Evolutionary conservation across 2,113 vertebrate genomes (phyloP).

Genomic region (Pseudopipra pipra): DNA sequence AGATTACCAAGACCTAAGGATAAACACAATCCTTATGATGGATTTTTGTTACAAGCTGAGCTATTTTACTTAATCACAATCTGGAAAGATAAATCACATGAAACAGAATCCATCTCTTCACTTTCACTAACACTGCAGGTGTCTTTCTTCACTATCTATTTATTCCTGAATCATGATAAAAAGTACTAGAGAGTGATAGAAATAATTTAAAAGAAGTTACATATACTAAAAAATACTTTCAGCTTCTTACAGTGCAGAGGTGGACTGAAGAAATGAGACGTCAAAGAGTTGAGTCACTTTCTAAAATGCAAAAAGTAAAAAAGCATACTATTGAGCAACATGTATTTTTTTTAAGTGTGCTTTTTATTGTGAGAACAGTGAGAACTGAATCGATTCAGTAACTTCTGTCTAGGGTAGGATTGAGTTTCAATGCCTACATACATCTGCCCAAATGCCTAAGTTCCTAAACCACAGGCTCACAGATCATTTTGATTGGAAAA

Average conservation of each 20-base stretch:
- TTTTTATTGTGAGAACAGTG: background rate
- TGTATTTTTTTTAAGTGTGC: background rate
- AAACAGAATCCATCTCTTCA: background rate
- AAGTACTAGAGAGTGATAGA: background rate
- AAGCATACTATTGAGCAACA: background rate
- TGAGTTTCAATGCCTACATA: background rate
- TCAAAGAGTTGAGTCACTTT: background rate
- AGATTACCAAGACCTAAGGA: background rate
- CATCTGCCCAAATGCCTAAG: background rate
- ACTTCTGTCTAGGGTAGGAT: background rate
- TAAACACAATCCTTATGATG: background rate
- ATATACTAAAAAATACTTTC: background rate
- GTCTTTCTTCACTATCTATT: background rate
- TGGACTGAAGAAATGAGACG: background rate
- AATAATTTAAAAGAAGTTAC: background rate
- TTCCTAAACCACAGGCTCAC: background rate
- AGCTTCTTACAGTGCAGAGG: background rate
- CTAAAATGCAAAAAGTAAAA: background rate
- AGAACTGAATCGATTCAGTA: accelerated
- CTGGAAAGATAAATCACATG: background rate
- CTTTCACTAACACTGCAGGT: background rate
- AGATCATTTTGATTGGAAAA: background rate
- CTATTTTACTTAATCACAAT: background rate
- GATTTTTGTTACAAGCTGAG: background rate
- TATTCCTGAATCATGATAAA: background rate